These are phyloP conservation scores for Trachemys scripta DNA, from an alignment of 2,113 vertebrate species.

Conservation along the genomic window DNA sequence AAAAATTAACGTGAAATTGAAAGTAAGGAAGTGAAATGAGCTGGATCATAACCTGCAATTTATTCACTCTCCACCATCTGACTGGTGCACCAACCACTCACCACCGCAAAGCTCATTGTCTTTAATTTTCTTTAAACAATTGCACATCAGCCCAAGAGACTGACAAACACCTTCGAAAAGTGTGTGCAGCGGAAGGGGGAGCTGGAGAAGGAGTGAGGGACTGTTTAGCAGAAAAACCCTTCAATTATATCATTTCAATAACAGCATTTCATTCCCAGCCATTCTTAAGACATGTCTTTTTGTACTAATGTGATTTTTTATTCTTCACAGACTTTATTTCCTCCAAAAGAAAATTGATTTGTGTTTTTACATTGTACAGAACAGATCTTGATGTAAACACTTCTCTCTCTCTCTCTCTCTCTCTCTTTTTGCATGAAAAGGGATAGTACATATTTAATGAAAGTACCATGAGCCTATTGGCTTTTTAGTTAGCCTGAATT, in stretches of 20 bases:
- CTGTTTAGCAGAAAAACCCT: not conserved
- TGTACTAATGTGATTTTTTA: not conserved
- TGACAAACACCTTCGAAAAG: not conserved
- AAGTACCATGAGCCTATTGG: not conserved
- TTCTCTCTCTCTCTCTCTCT: not conserved
- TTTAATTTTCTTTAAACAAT: not conserved
- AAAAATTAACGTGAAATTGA: constrained; percentile 3
- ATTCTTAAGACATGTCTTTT: not conserved
- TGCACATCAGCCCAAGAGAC: not conserved
- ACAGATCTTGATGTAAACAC: not conserved
- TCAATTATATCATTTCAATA: not conserved
- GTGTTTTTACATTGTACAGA: not conserved
- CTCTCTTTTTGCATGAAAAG: not conserved
- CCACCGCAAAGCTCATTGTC: not conserved
- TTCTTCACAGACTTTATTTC: not conserved
- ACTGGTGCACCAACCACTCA: not conserved
- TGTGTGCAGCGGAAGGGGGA: not conserved
- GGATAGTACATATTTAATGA: not conserved
- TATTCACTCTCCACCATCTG: not conserved
- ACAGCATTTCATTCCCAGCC: not conserved
- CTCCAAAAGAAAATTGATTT: not conserved
- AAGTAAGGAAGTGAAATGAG: not conserved
- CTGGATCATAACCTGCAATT: not conserved
- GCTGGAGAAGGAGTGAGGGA: not conserved
- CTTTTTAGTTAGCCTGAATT: constrained; percentile 12